Conservation (phyloP, 2,113 vertebrate species). For the Mastomys natalensis region DNA sequence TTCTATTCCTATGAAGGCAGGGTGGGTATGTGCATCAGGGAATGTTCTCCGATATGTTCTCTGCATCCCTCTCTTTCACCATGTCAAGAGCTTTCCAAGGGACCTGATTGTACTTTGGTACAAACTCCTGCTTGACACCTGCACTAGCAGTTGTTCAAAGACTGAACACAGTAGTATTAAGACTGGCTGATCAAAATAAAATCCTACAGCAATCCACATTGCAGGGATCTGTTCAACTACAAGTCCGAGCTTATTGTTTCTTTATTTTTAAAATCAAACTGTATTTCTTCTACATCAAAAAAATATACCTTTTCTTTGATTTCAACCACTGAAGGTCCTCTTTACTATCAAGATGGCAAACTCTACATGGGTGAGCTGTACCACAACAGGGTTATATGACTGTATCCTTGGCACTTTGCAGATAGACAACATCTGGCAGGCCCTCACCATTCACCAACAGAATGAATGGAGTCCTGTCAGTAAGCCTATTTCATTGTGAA, state of each 20-base stretch:
- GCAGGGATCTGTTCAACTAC: not conserved
- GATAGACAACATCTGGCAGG: not conserved
- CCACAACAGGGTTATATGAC: not conserved
- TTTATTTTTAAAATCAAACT: not conserved
- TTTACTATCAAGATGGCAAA: not conserved
- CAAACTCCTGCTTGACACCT: not conserved
- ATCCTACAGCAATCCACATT: not conserved
- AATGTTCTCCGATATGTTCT: not conserved
- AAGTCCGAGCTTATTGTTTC: not conserved
- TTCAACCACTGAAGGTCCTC: not conserved
- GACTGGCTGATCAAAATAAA: not conserved
- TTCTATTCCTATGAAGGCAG: conserved; percentile 14
- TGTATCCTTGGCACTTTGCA: not conserved
- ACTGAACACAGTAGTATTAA: not conserved
- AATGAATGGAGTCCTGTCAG: not conserved
- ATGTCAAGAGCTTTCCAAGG: not conserved
- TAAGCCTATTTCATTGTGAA: not conserved
- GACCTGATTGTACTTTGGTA: not conserved
- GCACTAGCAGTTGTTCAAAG: not conserved
- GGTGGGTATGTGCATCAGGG: not conserved
- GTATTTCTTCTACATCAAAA: not conserved
- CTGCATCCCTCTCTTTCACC: not conserved
- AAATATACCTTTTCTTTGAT: conserved; percentile 1
- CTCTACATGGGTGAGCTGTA: not conserved
- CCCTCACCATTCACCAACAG: not conserved